Evolutionary conservation across 2,113 vertebrate species (phyloP).

Genomic region (Fulica atra): DNA sequence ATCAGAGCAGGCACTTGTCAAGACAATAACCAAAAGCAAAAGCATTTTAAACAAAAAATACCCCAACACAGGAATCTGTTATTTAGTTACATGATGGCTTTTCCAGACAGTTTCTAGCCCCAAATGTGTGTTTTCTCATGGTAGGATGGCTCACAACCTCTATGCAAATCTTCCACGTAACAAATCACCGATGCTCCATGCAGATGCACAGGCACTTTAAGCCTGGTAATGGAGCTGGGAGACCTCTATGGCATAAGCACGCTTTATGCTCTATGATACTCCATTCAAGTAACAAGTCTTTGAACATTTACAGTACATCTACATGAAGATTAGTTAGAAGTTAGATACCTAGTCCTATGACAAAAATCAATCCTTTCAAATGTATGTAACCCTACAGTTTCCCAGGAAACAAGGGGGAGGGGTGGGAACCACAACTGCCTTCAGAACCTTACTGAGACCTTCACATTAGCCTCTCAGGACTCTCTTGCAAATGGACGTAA

Average conservation of each 20-base stretch:
- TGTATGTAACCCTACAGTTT: background rate
- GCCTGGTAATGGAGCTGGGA: background rate
- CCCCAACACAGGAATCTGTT: background rate
- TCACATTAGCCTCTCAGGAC: background rate
- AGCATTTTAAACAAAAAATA: background rate
- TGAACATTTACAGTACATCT: background rate
- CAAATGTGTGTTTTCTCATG: background rate
- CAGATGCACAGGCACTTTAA: background rate
- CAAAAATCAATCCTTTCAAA: background rate
- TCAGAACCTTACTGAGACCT: background rate
- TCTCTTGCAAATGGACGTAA: background rate
- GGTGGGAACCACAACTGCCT: fast-evolving
- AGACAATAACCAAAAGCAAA: slow-evolving; percentile 16
- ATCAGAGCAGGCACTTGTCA: slow-evolving; percentile 31
- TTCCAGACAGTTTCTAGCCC: background rate
- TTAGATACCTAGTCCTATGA: background rate
- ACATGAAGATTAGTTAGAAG: background rate
- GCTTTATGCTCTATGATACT: background rate
- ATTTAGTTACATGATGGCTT: background rate
- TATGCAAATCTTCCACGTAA: background rate
- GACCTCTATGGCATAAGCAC: background rate
- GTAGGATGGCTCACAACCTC: background rate
- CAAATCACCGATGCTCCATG: background rate
- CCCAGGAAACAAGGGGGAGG: background rate
- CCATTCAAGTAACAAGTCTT: background rate